A percentile compares a stretch with the other conserved stretches of the same genome.
Evolutionary conservation across 2,113 vertebrate genomes (phyloP).

Genomic region (Dinomys branickii): DNA sequence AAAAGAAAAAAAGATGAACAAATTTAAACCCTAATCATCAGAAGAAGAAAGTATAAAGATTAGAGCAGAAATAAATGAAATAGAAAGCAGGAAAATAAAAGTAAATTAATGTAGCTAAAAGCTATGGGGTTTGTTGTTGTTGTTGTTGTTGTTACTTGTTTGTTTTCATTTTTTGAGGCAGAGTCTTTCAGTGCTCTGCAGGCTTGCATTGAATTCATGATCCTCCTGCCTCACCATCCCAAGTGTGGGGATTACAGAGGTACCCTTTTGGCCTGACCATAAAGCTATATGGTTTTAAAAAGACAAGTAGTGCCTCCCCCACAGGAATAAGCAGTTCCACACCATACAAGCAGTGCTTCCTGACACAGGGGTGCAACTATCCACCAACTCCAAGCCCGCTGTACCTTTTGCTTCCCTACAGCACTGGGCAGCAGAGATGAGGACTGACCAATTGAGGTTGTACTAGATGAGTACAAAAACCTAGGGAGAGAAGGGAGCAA

Average conservation of each 20-base stretch:
- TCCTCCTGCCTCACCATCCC: background rate
- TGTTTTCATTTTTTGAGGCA: background rate
- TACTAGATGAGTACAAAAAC: background rate
- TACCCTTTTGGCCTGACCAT: background rate
- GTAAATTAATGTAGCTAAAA: conserved; percentile 24
- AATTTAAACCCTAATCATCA: conserved; percentile 20
- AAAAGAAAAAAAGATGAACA: background rate
- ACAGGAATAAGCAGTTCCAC: background rate
- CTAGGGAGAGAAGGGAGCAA: background rate
- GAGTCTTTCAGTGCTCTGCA: background rate
- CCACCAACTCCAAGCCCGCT: background rate
- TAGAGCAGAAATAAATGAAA: background rate
- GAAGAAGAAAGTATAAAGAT: background rate
- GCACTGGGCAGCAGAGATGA: background rate
- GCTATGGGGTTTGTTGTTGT: background rate
- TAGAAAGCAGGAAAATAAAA: conserved; percentile 4
- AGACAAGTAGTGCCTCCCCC: background rate
- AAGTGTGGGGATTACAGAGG: background rate
- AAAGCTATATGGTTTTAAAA: background rate
- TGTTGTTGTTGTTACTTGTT: background rate
- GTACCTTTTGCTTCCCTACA: background rate
- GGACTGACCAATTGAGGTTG: background rate
- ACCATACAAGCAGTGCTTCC: background rate
- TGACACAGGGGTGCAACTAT: background rate
- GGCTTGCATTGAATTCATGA: background rate